Conservation (phyloP, 2,113 vertebrate species). For the Megaleporinus macrocephalus region DNA sequence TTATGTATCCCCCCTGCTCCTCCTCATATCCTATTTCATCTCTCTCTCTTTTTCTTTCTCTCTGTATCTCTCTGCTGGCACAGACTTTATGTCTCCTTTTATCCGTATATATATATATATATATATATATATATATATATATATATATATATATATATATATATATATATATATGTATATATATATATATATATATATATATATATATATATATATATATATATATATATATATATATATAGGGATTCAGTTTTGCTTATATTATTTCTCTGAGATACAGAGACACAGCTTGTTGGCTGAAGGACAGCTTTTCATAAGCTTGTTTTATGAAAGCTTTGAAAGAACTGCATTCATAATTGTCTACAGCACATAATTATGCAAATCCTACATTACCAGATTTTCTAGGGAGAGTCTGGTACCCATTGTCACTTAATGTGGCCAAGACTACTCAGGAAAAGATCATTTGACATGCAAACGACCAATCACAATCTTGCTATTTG, state of each 20-base stretch:
- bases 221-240: neutral
- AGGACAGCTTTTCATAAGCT: neutral
- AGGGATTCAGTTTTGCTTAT: neutral
- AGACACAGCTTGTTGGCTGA: neutral
- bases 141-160: neutral
- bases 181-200: neutral
- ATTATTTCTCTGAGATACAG: neutral
- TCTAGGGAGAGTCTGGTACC: no score
- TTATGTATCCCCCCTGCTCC: constrained; percentile 39
- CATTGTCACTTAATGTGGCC: no score
- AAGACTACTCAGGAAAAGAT: no score
- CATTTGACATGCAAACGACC: no score
- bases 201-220: neutral
- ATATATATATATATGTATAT: neutral
- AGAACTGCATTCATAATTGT: no score
- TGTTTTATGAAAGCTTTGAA: no score
- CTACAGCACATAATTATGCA: no score
- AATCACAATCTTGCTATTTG: no score
- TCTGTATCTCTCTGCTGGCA: neutral
- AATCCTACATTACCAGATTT: no score
- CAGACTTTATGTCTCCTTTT: neutral
- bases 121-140: neutral
- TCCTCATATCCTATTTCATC: constrained; percentile 34
- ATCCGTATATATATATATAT: neutral
- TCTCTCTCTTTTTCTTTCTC: constrained; percentile 7